phyloP scores from a whole-genome alignment of 2,888 invertebrate species.

The Archaeoteleia sp. region DNA sequence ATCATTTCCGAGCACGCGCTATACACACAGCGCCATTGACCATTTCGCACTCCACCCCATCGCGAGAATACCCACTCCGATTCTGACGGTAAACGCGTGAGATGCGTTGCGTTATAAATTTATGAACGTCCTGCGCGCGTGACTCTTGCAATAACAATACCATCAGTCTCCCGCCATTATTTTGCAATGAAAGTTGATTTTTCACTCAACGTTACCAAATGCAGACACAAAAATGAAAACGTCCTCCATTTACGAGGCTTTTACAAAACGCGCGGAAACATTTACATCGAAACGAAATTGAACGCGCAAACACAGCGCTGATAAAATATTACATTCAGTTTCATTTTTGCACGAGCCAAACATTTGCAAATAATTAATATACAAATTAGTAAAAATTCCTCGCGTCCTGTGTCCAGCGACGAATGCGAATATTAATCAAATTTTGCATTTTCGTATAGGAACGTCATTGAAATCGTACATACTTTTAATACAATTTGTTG shows the following conservation, averaged over 20 bases:
- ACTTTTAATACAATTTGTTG: no score
- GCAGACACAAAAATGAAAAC: background rate
- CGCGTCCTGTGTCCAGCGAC: no score
- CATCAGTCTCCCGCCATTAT: conserved; percentile 26
- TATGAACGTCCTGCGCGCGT: conserved; percentile 30
- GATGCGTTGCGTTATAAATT: conserved; percentile 27
- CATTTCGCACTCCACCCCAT: conserved; percentile 11
- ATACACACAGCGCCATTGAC: background rate
- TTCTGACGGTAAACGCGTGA: conserved; percentile 3
- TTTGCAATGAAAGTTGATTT: conserved; percentile 23
- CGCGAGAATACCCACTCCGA: no score
- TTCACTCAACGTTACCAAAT: conserved; percentile 1
- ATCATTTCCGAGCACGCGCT: conserved; percentile 6
- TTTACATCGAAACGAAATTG: no score
- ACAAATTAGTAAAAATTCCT: no score
- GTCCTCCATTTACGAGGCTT: background rate
- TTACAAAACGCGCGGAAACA: conserved; percentile 1
- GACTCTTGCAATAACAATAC: conserved; percentile 33
- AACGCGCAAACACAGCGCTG: no score
- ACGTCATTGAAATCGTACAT: no score
- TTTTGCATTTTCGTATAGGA: no score
- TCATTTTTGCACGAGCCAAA: no score
- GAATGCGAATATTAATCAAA: no score
- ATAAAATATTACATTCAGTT: no score
- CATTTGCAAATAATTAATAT: no score